Base-by-base conservation (phyloP, 64 coral and sea anemone species). In the Montipora efflorescens region DNA sequence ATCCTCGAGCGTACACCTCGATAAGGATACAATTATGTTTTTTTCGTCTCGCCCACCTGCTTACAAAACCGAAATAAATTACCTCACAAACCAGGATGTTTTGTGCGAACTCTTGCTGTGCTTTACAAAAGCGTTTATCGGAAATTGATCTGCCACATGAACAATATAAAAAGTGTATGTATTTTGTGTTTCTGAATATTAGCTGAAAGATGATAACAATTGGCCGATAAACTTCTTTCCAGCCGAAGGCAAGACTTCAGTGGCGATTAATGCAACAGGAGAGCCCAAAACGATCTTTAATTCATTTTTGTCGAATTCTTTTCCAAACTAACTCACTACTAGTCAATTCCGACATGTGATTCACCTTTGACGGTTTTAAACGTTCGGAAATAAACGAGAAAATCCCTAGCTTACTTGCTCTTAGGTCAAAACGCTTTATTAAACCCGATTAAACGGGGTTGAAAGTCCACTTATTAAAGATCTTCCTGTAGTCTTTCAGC, bases 121-220 rank as follows among this genome's bases (percentile, higher is more conserved):
- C 36, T 72, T 72, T 9, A 71, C 82, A 86, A 86, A 86, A 59
- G 64, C 64, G 82, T 86, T 86, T 86, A 86, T 86, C 82, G 82
- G 82, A 86, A 86, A 86, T 86, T 86, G 82, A 86, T 86, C 82
- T 86, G 64, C 71, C 66, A 72, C 23, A 13, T 47, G 82, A 71
- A 86, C 82, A 86, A 86, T 86, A 51, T 72, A 86, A 68, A 86
- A 50, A 51, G 19, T 70, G 47, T 71, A 83, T 66, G 47, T 86
- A 36, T 36, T 36, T 36, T 49, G 46, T 66, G 64, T 71, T 71
- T 72, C 66, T 19, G n/a, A 7, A 72, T 86, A 86, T 86, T 86
- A 86, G 82, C 67, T 36, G 13, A 16, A n/a, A n/a, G 68, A 71
- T 10, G 82, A 86, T 72, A 86, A 72, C 64, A 86, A 86, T 50